These are phyloP conservation scores for Shinisaurus crocodilurus DNA, from an alignment of 2,113 vertebrate species.

Conservation along the genomic window DNA sequence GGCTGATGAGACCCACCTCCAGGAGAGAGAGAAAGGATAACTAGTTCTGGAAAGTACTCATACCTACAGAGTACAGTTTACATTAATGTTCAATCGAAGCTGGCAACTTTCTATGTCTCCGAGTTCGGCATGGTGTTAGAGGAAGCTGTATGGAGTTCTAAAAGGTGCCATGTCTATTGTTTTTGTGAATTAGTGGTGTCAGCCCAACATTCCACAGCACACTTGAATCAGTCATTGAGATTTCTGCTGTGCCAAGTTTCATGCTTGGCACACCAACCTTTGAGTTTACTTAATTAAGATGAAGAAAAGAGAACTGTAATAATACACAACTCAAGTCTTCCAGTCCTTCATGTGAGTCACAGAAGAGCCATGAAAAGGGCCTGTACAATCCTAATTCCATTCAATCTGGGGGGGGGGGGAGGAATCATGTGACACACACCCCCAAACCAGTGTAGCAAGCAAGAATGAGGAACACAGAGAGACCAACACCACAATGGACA, in stretches of 20 bases:
- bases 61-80: not conserved
- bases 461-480: not conserved
- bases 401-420: not conserved
- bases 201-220: slow-evolving; percentile 29
- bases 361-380: not conserved
- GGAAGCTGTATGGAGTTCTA: slow-evolving; percentile 17
- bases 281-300: slow-evolving; percentile 46
- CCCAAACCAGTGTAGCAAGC: not conserved
- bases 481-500: not conserved
- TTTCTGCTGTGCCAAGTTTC: not conserved
- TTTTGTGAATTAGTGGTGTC: slow-evolving; percentile 52
- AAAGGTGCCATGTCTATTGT: slow-evolving; percentile 3
- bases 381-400: not conserved
- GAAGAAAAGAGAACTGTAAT: slow-evolving; percentile 17
- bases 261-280: not conserved
- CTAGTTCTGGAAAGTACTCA: slow-evolving; percentile 10
- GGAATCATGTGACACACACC: too few relatives aligned
- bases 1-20: slow-evolving; percentile 5
- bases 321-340: not conserved
- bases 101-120: slow-evolving; percentile 49
- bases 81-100: slow-evolving; percentile 42
- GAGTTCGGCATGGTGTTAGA: not conserved
- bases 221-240: slow-evolving; percentile 20
- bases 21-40: slow-evolving; percentile 4
- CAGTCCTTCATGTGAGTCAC: not conserved